These are phyloP conservation scores for Chrysodeixis includens DNA, from an alignment of 2,888 invertebrate species.

Conservation along the genomic window DNA sequence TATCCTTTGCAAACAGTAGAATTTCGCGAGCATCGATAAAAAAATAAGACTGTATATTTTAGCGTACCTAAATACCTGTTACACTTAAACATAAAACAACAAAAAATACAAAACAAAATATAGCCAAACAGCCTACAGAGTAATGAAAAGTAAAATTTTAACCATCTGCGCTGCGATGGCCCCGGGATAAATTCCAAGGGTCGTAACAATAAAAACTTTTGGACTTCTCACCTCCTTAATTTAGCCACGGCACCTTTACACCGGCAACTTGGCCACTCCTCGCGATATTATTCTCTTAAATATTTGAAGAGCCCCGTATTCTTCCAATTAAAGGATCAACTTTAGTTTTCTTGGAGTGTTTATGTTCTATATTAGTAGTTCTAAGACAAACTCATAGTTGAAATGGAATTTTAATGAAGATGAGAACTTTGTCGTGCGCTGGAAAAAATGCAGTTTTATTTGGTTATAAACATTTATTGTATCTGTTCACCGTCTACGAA, in stretches of 20 bases:
- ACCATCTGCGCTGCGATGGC: constrained; percentile 63
- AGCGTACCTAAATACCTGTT: constrained; percentile 7
- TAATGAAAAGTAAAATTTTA: constrained; percentile 72
- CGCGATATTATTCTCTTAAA: constrained; percentile 58
- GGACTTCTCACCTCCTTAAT: constrained; percentile 75
- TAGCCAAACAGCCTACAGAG: constrained; percentile 55
- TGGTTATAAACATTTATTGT: no score
- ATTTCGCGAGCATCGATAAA: neutral
- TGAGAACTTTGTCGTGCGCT: neutral
- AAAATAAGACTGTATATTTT: neutral
- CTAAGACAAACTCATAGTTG: neutral
- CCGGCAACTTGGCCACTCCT: constrained; percentile 52
- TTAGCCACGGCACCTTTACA: constrained; percentile 63
- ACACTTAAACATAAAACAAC: constrained; percentile 29
- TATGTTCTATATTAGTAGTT: constrained; percentile 9
- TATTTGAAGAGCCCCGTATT: constrained; percentile 54
- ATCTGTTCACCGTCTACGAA: no score
- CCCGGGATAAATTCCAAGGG: constrained; percentile 65
- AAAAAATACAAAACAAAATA: constrained; percentile 42
- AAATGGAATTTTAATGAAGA: neutral
- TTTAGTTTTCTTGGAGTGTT: constrained; percentile 30
- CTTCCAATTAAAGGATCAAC: constrained; percentile 56
- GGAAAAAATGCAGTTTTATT: no score
- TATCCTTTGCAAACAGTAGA: neutral
- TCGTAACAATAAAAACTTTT: constrained; percentile 77